Evolutionary conservation across 2,797 vertebrate genomes (phyloP), one percentile per base, ranked within the genome.

Genomic region (Pangasius mekongensis): DNA sequence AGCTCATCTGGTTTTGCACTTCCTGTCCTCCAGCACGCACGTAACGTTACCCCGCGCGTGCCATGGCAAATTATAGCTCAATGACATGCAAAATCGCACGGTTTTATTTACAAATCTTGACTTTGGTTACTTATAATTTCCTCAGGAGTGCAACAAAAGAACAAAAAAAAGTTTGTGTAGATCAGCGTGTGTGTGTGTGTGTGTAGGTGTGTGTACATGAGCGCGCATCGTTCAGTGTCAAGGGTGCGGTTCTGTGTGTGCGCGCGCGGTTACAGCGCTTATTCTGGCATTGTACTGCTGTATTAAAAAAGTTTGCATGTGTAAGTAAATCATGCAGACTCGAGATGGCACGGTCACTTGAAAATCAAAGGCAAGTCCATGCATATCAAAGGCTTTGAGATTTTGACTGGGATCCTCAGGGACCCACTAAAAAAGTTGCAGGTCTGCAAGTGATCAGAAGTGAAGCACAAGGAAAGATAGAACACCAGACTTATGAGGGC

Each of bases 1-100:
- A 7, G 69, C 36, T 74, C 67, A 60, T 85, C 84, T 74, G 67
- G 67, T 85, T 60, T 43, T 67, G 1, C 52, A 74, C 67, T 85
- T 85, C 67, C 84, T 74, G 82, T 5, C 78, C 24, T 8, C 1
- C 4, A 13, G 11, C n/a, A 47, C 47, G 0, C 47, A 20, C 16
- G 52, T 5, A 82, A 16, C 2, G 16, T 6, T 43, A 5, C 24
- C 10, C 20, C 20, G 5, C 22, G 36, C 33, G 78, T 9, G 11
- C 58, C 24, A 24, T 13, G 36, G 24, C 1, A 22, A 30, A 64
- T 47, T 49, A 66, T 9, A 66, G 0, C 39, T n/a, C 62, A 20
- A 30, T 62, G 22, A 2, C 39, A 30, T 5, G 16, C 6, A 39
- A 30, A 27, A 62, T 18, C 66, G 43, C 43, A 24, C 11, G 81